Percentiles rank a stretch among this genome's conserved stretches.
Evolutionary conservation across 2,113 vertebrate genomes (phyloP).

Genomic region (Orycteropus afer): DNA sequence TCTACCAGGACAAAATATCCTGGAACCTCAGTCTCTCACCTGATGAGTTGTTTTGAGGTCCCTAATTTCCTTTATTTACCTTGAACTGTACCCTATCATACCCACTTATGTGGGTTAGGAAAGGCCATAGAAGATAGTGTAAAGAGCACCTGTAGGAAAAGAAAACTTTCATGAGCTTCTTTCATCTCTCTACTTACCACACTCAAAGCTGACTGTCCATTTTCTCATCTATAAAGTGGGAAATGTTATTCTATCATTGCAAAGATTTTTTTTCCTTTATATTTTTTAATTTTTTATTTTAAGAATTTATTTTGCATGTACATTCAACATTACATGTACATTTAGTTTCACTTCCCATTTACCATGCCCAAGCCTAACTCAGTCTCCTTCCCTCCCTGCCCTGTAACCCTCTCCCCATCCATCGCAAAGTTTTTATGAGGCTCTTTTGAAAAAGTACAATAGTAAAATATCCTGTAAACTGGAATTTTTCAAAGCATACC

Average conservation of each 20-base stretch:
- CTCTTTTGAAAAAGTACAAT: not conserved
- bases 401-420: no score
- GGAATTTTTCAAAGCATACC: not conserved
- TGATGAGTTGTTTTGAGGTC: not conserved
- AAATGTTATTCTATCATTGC: not conserved
- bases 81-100: not conserved
- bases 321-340: no score
- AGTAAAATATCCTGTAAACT: not conserved
- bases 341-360: no score
- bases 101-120: not conserved
- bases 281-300: no score
- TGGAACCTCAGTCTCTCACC: not conserved
- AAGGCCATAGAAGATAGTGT: not conserved
- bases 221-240: not conserved
- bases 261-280: no score
- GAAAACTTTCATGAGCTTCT: not conserved
- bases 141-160: not conserved
- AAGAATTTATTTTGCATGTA: no score
- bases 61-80: not conserved
- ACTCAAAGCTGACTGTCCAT: not conserved
- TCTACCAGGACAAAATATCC: not conserved
- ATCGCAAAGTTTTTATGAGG: not conserved
- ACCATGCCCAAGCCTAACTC: no score
- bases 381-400: no score
- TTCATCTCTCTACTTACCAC: not conserved